These are phyloP conservation scores for Chironomus striatipennis DNA, from an alignment of 1,140 invertebrate genomes.

Conservation along the genomic window DNA sequence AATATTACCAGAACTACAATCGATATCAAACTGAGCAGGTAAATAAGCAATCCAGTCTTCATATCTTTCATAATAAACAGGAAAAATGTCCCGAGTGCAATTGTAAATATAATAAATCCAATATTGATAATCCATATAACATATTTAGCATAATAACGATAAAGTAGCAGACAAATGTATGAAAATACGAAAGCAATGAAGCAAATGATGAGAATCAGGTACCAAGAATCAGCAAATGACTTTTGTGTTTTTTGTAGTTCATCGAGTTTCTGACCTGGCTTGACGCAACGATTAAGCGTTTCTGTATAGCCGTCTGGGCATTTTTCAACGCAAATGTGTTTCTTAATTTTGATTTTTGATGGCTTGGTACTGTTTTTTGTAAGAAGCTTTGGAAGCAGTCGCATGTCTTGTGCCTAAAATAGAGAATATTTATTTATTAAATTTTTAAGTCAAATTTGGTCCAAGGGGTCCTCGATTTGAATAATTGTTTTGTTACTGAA, in stretches of 20 bases:
- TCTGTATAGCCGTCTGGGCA: not conserved
- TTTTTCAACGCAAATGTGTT: not conserved
- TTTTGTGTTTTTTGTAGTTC: too few species aligned
- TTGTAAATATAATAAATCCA: conserved; percentile 49
- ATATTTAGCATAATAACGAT: conserved; percentile 51
- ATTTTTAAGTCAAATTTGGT: too few species aligned
- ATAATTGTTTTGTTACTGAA: too few species aligned
- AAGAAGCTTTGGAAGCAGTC: not conserved
- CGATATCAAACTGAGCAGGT: conserved; percentile 48
- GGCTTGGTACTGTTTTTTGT: too few species aligned
- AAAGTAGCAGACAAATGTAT: conserved; percentile 49
- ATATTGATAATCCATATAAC: conserved; percentile 63
- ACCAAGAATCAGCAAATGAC: not conserved
- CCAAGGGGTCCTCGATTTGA: too few species aligned
- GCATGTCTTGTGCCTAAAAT: not conserved
- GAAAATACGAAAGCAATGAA: conserved; percentile 37
- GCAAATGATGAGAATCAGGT: not conserved
- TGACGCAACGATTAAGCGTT: not conserved
- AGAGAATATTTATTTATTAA: not conserved
- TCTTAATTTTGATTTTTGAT: not conserved
- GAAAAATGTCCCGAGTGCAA: conserved; percentile 53
- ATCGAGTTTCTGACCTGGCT: not conserved
- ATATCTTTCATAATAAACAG: conserved; percentile 30
- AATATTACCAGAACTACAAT: conserved; percentile 28
- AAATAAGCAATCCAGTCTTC: conserved; percentile 41